Conservation (phyloP, 2,888 invertebrate genomes). For the Aspidiotus destructor region DNA sequence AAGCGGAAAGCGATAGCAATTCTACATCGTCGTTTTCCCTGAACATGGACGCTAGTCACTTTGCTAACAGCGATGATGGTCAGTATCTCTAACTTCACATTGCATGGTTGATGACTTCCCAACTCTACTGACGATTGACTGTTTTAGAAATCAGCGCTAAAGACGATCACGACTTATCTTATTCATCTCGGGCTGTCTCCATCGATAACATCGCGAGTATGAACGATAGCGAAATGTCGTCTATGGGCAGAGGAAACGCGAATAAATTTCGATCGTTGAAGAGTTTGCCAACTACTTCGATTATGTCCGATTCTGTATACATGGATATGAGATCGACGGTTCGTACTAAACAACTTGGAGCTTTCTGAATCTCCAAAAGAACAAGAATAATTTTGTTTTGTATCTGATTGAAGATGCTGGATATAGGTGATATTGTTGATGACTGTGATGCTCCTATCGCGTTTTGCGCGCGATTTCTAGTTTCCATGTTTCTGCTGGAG, state of each 20-base stretch:
- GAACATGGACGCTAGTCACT: conserved; percentile 27
- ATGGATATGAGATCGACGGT: conserved; percentile 14
- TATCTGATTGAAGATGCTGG: conserved; percentile 41
- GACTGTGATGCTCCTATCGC: conserved; percentile 53
- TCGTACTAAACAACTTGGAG: neutral
- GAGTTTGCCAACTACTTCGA: conserved; percentile 11
- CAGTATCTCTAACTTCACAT: neutral
- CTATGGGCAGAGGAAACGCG: neutral
- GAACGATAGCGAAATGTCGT: neutral
- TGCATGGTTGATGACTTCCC: neutral
- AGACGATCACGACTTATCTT: conserved; percentile 5
- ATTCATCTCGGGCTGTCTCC: conserved; percentile 16
- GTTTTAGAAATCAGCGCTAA: neutral
- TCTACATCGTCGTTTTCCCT: conserved; percentile 24
- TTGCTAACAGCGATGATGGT: conserved; percentile 30
- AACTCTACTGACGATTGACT: neutral
- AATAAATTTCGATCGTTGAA: conserved; percentile 3
- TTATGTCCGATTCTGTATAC: conserved; percentile 7
- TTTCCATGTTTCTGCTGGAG: conserved; percentile 64
- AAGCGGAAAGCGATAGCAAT: conserved; percentile 14
- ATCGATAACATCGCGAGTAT: conserved; percentile 22
- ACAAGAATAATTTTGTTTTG: neutral
- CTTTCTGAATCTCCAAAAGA: neutral
- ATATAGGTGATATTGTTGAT: conserved; percentile 58
- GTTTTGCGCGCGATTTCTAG: conserved; percentile 62